Evolutionary conservation across 64 coral and sea anemone species (phyloP), one percentile per base, ranked within the genome.

Genomic region (Montipora capricornis): DNA sequence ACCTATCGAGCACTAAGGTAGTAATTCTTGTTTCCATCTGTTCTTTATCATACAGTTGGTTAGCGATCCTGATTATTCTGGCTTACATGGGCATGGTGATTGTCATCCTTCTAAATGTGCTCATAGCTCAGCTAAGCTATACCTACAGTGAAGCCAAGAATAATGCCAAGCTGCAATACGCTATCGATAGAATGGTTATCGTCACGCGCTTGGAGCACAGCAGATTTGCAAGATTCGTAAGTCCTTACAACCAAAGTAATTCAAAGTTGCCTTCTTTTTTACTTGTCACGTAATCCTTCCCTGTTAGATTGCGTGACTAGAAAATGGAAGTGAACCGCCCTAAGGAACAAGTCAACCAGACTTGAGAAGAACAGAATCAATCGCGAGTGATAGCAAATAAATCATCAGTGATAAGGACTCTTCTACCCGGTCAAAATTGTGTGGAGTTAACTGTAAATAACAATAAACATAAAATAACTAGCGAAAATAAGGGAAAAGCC

Each of bases 51-150:
- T 16, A 0, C 55, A 98, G 97, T 14, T 98, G 97, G 97, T 51
- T 98, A 24, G 83, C 94, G 13, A 78, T 98, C 11, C 50, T 98
- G 5, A 93, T 98, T 48, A 83, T 98, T 47, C 88, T 98, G 8
- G 71, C 50, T 37, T 98, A 98, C 94, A 98, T 98, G 97, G 97
- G 87, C 5, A 95, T 98, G 83, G 97, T 98, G 5, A 95, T 95
- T 49, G 97, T 98, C 1, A 98, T 98, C 4, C 79, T 98, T 19
- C 91, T 98, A 1, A 98, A 98, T 73, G 90, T 98, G 71, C 90
- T 98, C 50, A 98, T 98, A 20, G 97, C 97, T 12, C 97, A 98
- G 83, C 74, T 98, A 44, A 98, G 97, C 47, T 88, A 94, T 84
- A 98, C 97, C 0, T 98, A 98, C 73, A 94, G 67, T 9, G 97